Base-by-base conservation (phyloP, 2,888 invertebrate species). In the Drosophila robusta region DNA sequence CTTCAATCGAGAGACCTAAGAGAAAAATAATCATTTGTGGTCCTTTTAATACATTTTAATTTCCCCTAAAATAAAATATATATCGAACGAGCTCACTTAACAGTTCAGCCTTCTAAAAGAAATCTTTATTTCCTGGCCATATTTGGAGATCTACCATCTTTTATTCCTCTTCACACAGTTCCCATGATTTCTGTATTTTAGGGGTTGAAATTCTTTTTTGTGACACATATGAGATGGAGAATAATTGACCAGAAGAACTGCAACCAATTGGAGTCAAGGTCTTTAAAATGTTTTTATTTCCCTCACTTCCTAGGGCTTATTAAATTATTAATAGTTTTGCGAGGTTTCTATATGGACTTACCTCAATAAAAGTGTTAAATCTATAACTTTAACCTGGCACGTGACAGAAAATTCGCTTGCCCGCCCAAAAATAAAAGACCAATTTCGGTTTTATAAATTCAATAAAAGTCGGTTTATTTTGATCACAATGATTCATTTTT, bases 401-500 rank as follows among this genome's bases (percentile, higher is more conserved):
- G 3, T 22, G 22, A 22, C 22, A 0, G 22, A 22, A 22, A 22
- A 22, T 22, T 22, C 22, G 22, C 22, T 29, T 5, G 9, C 39
- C 38, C 44, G 5, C 16, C 44, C 32, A 22, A 2, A 36, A 49
- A 29, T 46, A 66, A 58, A 60, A 58, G 2, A 5, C 8, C 6
- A 34, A n/a, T 6, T 45, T 18, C 16, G 16, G 12, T 57, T 73
- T 75, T 78, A 78, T 75, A 75, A 87, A 72, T 85, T 81, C 75
- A 82, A 82, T 82, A 82, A 82, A 82, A 82, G 84, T 86, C 88
- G 68, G 83, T 82, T 86, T 88, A 88, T 82, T 82, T 75, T 88
- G 82, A 82, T 82, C 82, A 82, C 82, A 83, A 87, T 89, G 75
- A 87, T 83, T 87, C 62, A 58, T 70, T 65, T 87, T 71, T 73